These are phyloP conservation scores for Pituophis catenifer DNA, from an alignment of 2,113 vertebrate genomes.

Conservation along the genomic window DNA sequence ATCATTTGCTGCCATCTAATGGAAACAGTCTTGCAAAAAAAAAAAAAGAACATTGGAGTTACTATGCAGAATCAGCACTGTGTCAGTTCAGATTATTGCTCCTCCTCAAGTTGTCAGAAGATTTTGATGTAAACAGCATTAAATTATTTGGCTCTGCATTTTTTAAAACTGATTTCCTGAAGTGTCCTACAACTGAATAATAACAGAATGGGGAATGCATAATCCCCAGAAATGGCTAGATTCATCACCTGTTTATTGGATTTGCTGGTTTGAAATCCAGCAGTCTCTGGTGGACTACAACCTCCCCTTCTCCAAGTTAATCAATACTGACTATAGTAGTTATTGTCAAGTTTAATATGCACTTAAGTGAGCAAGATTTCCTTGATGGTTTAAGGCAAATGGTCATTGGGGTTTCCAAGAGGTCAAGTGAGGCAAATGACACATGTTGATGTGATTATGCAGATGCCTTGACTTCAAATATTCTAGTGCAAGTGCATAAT, in stretches of 20 bases:
- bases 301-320: neutral
- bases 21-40: constrained; percentile 1
- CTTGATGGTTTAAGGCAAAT: neutral
- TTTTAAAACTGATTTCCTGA: neutral
- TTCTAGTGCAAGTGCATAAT: neutral
- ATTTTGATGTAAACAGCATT: neutral
- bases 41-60: neutral
- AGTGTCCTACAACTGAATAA: neutral
- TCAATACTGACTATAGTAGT: neutral
- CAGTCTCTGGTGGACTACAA: neutral
- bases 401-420: neutral
- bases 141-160: neutral
- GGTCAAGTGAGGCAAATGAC: neutral
- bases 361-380: neutral
- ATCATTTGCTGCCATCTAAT: constrained; percentile 30
- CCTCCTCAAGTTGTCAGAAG: neutral
- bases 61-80: neutral
- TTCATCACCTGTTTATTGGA: neutral
- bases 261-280: neutral
- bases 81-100: neutral
- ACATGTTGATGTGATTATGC: neutral
- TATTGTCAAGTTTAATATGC: neutral
- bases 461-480: neutral
- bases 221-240: neutral
- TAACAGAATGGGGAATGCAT: neutral